Evolutionary conservation across 2,797 vertebrate genomes (phyloP).

Genomic region (Luscinia megarhynchos): DNA sequence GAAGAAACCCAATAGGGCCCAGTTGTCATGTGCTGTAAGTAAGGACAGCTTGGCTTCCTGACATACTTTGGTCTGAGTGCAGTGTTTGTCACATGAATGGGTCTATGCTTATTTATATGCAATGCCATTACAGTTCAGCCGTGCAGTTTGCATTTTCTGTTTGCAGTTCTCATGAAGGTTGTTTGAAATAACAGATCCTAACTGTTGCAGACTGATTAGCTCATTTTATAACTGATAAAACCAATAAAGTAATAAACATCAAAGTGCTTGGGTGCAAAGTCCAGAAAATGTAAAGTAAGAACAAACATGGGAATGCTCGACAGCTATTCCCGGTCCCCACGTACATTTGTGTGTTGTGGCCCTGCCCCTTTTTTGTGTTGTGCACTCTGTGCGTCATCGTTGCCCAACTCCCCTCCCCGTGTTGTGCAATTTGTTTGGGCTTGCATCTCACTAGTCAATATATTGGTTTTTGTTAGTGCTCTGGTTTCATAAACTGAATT

Average conservation of each 20-base stretch:
- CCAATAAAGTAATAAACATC: constrained; percentile 20
- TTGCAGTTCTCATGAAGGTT: not conserved
- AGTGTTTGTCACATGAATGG: not conserved
- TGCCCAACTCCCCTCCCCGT: not conserved
- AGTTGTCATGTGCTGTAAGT: not conserved
- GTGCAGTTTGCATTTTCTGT: not conserved
- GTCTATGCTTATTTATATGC: not conserved
- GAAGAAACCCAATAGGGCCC: not conserved
- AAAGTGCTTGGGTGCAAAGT: not conserved
- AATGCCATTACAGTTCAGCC: not conserved
- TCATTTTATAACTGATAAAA: constrained; percentile 8
- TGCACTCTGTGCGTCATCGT: not conserved
- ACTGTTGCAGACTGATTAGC: not conserved
- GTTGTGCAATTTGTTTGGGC: constrained; percentile 27
- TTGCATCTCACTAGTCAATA: constrained; percentile 27
- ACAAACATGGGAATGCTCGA: not conserved
- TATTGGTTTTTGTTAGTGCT: constrained; percentile 5
- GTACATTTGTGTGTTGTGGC: not conserved
- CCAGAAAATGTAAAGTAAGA: not conserved
- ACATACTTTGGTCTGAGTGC: not conserved
- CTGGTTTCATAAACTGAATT: constrained; percentile 12
- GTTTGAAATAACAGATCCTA: not conserved
- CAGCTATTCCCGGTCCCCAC: not conserved
- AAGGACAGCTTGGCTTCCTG: not conserved
- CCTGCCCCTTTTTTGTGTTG: not conserved